phyloP scores from a whole-genome alignment of 1,140 invertebrate species.

The Spodoptera frugiperda region DNA sequence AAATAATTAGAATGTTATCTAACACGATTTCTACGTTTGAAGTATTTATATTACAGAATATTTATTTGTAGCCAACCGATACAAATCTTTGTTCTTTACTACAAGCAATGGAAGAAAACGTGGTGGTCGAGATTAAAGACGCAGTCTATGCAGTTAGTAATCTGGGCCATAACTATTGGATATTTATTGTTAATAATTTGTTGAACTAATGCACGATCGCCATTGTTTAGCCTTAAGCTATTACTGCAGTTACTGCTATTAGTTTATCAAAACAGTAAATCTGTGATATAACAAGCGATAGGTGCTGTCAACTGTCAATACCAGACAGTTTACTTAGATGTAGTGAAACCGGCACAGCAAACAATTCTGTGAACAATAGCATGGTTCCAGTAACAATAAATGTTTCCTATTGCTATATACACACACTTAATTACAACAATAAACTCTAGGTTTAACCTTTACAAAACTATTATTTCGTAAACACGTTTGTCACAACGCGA shows the following conservation, averaged over 20 bases:
- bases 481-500: conserved; percentile 28
- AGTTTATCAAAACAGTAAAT: background rate
- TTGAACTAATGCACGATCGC: background rate
- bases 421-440: conserved; percentile 13
- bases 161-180: background rate
- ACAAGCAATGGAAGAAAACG: no score
- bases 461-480: conserved; percentile 35
- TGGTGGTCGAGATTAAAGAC: no score
- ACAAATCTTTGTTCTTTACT: no score
- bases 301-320: background rate
- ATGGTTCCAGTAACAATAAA: background rate
- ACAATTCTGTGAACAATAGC: background rate
- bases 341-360: background rate
- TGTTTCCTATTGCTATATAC: background rate
- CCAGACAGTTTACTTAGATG: background rate
- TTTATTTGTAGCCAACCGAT: no score
- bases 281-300: background rate
- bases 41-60: no score
- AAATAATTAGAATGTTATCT: no score
- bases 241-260: no score
- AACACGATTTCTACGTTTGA: no score
- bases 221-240: no score
- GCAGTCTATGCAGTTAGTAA: background rate
- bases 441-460: conserved; percentile 18
- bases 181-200: conserved; percentile 3